Percentiles rank a stretch among this genome's conserved stretches.
Conservation (phyloP, 2,888 invertebrate species). For the Acrobasis repandana region DNA sequence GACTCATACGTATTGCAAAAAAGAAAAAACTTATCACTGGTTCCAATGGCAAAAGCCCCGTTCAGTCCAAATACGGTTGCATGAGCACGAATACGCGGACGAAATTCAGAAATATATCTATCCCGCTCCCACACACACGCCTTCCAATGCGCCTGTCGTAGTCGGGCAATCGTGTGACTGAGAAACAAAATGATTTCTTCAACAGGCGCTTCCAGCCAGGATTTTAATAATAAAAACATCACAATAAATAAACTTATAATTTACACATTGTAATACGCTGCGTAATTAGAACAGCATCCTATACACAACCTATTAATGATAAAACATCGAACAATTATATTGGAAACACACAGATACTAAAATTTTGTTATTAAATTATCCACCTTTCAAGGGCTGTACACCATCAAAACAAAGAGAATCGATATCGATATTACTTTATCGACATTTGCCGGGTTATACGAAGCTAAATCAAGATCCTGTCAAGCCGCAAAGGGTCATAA, state of each 20-base stretch:
- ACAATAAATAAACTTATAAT: constrained; percentile 69
- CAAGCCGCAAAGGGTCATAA: no score
- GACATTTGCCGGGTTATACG: no score
- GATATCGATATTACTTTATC: no score
- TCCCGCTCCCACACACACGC: constrained; percentile 27
- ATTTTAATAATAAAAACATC: constrained; percentile 49
- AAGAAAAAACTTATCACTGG: constrained; percentile 15
- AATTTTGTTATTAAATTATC: not conserved
- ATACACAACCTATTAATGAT: constrained; percentile 62
- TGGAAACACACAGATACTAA: constrained; percentile 16
- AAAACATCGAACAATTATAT: constrained; percentile 31
- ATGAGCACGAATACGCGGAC: constrained; percentile 28
- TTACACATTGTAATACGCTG: constrained; percentile 51
- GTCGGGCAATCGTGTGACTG: not conserved
- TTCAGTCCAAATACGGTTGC: constrained; percentile 28
- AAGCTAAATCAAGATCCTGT: no score
- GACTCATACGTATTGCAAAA: constrained; percentile 7
- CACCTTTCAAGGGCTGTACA: no score
- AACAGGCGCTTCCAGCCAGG: not conserved
- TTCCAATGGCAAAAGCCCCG: constrained; percentile 19
- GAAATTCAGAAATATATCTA: constrained; percentile 29
- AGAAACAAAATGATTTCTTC: constrained; percentile 1
- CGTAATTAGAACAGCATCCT: constrained; percentile 42
- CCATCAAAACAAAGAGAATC: no score
- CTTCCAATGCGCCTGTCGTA: not conserved